Percentiles rank a stretch among this genome's conserved stretches.
phyloP scores from a whole-genome alignment of 2,797 vertebrate species.

The Semotilus atromaculatus region DNA sequence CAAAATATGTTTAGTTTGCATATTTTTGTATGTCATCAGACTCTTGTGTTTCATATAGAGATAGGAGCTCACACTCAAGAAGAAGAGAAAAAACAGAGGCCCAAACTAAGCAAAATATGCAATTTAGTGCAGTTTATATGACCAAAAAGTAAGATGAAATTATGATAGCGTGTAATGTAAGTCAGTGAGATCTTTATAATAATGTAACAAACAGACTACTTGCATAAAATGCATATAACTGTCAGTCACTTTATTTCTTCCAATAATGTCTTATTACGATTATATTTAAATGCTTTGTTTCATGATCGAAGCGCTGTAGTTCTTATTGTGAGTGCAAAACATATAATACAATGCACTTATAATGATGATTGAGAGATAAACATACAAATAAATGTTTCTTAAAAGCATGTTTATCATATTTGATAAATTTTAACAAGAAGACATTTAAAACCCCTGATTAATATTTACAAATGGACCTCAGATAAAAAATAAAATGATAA shows the following conservation, averaged over 20 bases:
- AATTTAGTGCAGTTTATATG: background rate
- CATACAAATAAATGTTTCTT: too few relatives aligned
- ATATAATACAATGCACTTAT: too few relatives aligned
- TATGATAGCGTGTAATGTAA: background rate
- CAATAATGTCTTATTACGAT: too few relatives aligned
- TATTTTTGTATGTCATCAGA: background rate
- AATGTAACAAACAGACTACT: background rate
- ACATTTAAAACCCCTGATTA: background rate
- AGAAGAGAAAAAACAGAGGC: too few relatives aligned
- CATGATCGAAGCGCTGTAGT: too few relatives aligned
- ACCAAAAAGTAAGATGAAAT: background rate
- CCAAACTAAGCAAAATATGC: background rate
- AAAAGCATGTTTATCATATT: too few relatives aligned
- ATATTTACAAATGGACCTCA: background rate
- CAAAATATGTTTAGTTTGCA: too few relatives aligned
- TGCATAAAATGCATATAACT: background rate
- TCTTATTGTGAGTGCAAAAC: too few relatives aligned
- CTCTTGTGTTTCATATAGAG: background rate
- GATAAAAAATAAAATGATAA: background rate
- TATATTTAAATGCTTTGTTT: too few relatives aligned
- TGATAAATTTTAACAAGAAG: too few relatives aligned
- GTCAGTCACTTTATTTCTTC: too few relatives aligned
- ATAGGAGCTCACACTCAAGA: background rate
- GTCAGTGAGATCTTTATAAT: background rate
- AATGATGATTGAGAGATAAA: too few relatives aligned